Evolutionary conservation across 2,113 vertebrate species (phyloP), one percentile per base, ranked within the genome.

Genomic region (Oreocharis arfaki): DNA sequence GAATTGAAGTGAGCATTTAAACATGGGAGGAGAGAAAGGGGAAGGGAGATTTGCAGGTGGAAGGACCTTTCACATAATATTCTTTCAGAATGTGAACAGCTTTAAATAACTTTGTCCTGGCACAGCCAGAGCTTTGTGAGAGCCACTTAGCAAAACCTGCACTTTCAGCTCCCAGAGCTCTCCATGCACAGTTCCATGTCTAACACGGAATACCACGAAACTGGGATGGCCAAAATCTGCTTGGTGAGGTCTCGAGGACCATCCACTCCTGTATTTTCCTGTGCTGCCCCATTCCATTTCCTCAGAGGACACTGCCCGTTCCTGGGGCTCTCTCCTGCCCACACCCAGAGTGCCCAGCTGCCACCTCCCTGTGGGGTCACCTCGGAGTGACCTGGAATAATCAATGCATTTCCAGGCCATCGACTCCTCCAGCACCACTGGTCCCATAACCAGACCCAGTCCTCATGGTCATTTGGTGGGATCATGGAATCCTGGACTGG

Each of bases 161-260:
- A 10, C 49, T 46, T 35, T 3, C 69, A 28, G 0, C n/a, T n/a
- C 11, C 46, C 46, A 1, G 65, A 26, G 73, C 12, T 67, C 4
- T 20, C 41, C 44, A 0, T 1, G 20, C 44, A 24, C 46, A 21
- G 1, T 3, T 39, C 28, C 37, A 1, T 0, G 16, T 7, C 21
- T 7, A 2, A 3, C 17, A 13, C 2, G 1, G 10, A 61, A 14
- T 2, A 5, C 35, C 4, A 0, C 2, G 4, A 4, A 24, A 6
- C 20, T 1, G 16, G 21, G 24, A 8, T 2, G 12, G 2, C 33
- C 68, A 4, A 52, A 19, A 41, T 2, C 33, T 32, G 19, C 75
- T 2, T 2, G 4, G 5, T 14, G 50, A 16, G 16, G 6, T 37
- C 84, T 30, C 0, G 0, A 53, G 69, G 39, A 10, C 8, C n/a